Evolutionary conservation across 2,888 invertebrate species (phyloP), one percentile per base, ranked within the genome.

Genomic region (Lasiommata megera): DNA sequence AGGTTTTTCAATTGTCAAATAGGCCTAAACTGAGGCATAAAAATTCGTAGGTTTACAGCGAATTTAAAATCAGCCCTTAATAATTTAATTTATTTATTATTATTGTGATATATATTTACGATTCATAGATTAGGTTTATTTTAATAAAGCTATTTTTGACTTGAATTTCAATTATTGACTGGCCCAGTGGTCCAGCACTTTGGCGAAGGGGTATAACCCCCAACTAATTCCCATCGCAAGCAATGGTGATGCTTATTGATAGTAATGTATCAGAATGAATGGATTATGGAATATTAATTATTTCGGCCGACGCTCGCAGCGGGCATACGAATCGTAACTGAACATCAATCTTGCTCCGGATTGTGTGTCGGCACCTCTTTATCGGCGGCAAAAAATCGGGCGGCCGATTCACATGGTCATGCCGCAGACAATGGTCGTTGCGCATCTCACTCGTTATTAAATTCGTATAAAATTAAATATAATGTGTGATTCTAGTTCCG

Each of bases 391-490:
- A 84, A 86, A 88, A 86, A 80, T 80, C 80, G 80, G 70, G 76
- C 79, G 73, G 67, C 75, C 79, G 79, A 82, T 90, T 90, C 90
- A 86, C 89, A 89, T 86, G 86, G 76, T 70, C 80, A 72, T 73
- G 69, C 23, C 67, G 63, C 74, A 75, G 73, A 87, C 88, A 89
- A 89, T 88, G 73, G 84, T 88, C 73, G 84, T 60, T 73, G 80
- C 72, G 80, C 85, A 82, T 81, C 84, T 82, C 81, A 80, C 84
- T 88, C 79, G 85, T 88, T 89, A 90, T 90, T 90, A 90, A 90
- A 90, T 89, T 89, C 89, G 87, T 87, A 89, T 90, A 88, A 89
- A 89, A 89, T 88, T 87, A 85, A 88, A 84, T 82, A 76, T 88
- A 89, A 88, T 88, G 86, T 90, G 88, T 89, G 89, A 89, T 84